Conservation (phyloP, 2,888 invertebrate genomes). For the Suillia variegata region DNA sequence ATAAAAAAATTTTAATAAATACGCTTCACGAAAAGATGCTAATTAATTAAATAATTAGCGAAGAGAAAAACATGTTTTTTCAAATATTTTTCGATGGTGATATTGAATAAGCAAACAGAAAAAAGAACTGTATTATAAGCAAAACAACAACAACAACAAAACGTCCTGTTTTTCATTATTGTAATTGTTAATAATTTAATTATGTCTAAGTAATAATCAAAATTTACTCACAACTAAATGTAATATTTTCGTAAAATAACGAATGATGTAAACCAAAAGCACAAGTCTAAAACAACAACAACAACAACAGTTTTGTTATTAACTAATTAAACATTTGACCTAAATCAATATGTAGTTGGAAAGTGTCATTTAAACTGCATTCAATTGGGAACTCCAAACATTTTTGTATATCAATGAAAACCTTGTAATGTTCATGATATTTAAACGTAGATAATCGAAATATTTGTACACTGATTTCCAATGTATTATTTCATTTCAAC, state of each 20-base stretch:
- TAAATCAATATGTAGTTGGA: background rate
- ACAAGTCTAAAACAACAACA: too few species aligned
- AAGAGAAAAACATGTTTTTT: conserved; percentile 8
- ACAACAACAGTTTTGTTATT: too few species aligned
- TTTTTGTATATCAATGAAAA: too few species aligned
- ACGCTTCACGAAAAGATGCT: conserved; percentile 12
- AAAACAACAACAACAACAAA: conserved; percentile 22
- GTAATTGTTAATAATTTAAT: background rate
- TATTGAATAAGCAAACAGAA: conserved; percentile 34
- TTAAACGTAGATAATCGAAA: background rate
- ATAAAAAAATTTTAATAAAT: conserved; percentile 40
- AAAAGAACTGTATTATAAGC: background rate
- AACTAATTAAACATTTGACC: too few species aligned
- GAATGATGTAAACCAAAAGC: too few species aligned
- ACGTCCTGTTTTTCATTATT: conserved; percentile 38
- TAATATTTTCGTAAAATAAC: too few species aligned
- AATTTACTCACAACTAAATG: too few species aligned
- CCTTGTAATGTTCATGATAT: background rate
- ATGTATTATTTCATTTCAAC: too few species aligned
- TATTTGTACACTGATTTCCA: too few species aligned
- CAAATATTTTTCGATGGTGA: conserved; percentile 40
- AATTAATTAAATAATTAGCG: background rate
- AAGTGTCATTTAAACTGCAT: too few species aligned
- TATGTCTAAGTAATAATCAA: background rate
- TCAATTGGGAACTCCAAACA: too few species aligned